Evolutionary conservation across 2,113 vertebrate species (phyloP).

Genomic region (Hucho hucho): DNA sequence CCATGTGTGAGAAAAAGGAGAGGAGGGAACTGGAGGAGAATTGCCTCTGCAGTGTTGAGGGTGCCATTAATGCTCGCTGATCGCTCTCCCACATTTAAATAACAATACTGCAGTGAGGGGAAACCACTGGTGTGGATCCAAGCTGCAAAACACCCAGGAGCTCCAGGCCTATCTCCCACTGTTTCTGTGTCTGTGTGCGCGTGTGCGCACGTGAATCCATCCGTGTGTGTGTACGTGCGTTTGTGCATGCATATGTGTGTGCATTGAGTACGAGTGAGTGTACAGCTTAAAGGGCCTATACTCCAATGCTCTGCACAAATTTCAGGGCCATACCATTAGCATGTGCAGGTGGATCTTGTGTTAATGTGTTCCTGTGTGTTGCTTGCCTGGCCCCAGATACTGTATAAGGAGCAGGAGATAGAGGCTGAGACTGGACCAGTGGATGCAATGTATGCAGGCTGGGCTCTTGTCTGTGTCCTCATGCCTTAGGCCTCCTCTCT

Average conservation of each 20-base stretch:
- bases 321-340: slow-evolving; percentile 28
- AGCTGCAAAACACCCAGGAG: slow-evolving; percentile 67
- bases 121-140: slow-evolving; percentile 71
- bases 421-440: not conserved
- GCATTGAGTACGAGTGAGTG: not conserved
- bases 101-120: slow-evolving; percentile 72
- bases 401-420: too few relatives aligned
- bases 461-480: not conserved
- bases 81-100: slow-evolving; percentile 73
- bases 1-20: slow-evolving; percentile 41
- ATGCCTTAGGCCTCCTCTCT: not conserved
- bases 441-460: slow-evolving; percentile 39
- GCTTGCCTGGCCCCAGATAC: too few relatives aligned
- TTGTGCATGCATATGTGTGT: not conserved
- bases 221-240: too few relatives aligned
- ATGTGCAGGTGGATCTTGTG: slow-evolving; percentile 23
- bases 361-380: slow-evolving; percentile 7
- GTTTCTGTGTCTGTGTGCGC: not conserved
- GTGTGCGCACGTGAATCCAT: not conserved
- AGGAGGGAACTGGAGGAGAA: slow-evolving; percentile 10
- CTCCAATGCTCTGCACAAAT: not conserved
- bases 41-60: slow-evolving; percentile 65
- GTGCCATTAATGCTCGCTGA: slow-evolving; percentile 72
- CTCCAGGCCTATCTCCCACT: slow-evolving; percentile 47
- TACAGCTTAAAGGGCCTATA: not conserved